Evolutionary conservation across 2,113 vertebrate species (phyloP), one percentile per base, ranked within the genome.

Genomic region (Chauna torquata): DNA sequence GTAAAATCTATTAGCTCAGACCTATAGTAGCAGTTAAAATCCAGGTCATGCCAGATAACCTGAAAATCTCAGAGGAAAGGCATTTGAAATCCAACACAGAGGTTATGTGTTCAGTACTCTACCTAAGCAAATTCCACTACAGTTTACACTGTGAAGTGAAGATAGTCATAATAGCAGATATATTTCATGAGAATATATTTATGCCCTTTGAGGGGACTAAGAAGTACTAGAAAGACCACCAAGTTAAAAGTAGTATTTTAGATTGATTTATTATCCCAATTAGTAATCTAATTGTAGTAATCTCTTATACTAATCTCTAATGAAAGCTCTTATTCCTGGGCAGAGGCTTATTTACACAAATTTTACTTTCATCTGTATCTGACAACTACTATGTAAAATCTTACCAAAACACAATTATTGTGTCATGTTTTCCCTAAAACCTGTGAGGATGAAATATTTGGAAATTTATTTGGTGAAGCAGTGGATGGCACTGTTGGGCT

Each of bases 401-500:
- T 27, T 54, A 86, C 71, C 17, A 62, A 5, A 30, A 49, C 5
- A 65, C 2, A 54, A 76, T 27, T 71, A 47, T 18, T 7, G 25
- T 12, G 5, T 40, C 36, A 50, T 85, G 50, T 68, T 89, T 82
- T 82, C 50, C 25, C 42, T 95, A 66, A 70, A 91, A 58, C 12
- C 42, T 80, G 32, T 40, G 10, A 76, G 57, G 13, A 77, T 77
- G 4, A 80, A 90, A 82, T 82, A 87, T 86, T 96, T 90, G 19
- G 62, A 92, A 88, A 58, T 91, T 95, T 95, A 88, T 95, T 97
- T 97, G 78, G 25, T 91, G 84, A 85, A 94, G 94, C 96, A 96
- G 96, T 88, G 96, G 97, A 97, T 97, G 97, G 96, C 96, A 97
- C 94, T 97, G 96, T 97, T 97, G 97, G 97, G 59, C 94, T 95